A percentile compares a stretch with the other conserved stretches of the same genome.
These are phyloP conservation scores for Dusona sp. DNA, from an alignment of 2,888 invertebrate species.

Conservation along the genomic window DNA sequence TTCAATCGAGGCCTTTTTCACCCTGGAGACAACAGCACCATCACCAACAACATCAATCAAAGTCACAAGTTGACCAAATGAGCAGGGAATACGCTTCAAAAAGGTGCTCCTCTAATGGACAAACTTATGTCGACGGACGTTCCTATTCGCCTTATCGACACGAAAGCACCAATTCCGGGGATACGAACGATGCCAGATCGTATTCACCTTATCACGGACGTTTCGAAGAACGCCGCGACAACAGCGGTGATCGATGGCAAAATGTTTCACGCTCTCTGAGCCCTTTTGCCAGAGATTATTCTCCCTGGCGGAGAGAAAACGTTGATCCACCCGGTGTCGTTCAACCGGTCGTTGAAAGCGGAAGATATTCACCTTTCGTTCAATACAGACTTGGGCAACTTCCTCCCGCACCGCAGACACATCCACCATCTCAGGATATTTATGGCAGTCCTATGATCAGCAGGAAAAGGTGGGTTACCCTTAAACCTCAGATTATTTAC, in stretches of 20 bases:
- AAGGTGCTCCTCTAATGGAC: slow-evolving; percentile 72
- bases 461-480: slow-evolving; percentile 79
- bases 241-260: slow-evolving; percentile 80
- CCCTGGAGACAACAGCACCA: slow-evolving; percentile 76
- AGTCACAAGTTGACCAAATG: slow-evolving; percentile 55
- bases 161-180: slow-evolving; percentile 72
- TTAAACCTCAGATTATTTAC: no score
- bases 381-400: slow-evolving; percentile 80
- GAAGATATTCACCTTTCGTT: slow-evolving; percentile 80
- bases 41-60: slow-evolving; percentile 29
- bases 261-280: slow-evolving; percentile 79
- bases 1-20: slow-evolving; percentile 79
- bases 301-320: slow-evolving; percentile 83
- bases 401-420: slow-evolving; percentile 78
- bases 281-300: slow-evolving; percentile 83
- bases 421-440: slow-evolving; percentile 79
- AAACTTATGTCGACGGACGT: slow-evolving; percentile 67
- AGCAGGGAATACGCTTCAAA: slow-evolving; percentile 71
- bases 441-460: slow-evolving; percentile 83
- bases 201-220: slow-evolving; percentile 79
- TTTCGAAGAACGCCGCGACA: slow-evolving; percentile 76
- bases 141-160: slow-evolving; percentile 75
- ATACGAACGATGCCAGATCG: slow-evolving; percentile 72
- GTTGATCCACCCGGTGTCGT: slow-evolving; percentile 83
- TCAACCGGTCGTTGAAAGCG: slow-evolving; percentile 77